Base-by-base conservation (phyloP, 1,140 invertebrate genomes). In the Metopolophium dirhodum region DNA sequence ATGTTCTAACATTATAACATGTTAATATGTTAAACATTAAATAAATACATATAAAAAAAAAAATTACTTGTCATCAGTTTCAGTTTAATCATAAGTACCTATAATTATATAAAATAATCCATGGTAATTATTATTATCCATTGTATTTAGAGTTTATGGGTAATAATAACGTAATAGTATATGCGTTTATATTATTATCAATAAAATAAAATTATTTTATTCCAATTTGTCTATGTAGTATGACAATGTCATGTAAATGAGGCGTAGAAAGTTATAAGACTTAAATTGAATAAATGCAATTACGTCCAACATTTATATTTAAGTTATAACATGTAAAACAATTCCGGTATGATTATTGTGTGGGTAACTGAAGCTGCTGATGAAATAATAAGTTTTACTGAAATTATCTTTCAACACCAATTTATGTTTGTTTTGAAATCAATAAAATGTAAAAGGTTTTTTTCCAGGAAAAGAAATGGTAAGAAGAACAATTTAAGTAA, bases 391-490 rank as follows among this genome's bases (percentile, higher is more conserved):
- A n/a, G 30, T 77, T 77, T n/a, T 77, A n/a, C 61, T 11, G 0
- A 77, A n/a, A 77, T 77, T 77, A 77, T 77, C 30, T 77, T 77
- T 77, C n/a, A 77, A 77, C 30, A 77, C 30, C n/a, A 77, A 77
- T 77, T 77, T n/a, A 77, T 77, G n/a, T 77, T n/a, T 77, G n/a
- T 77, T 77, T 77, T 77, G n/a, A 77, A 77, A 77, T 77, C 61
- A n/a, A 77, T 77, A 77, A 18, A 77, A 77, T 77, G 30, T 77
- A 35, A 77, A 77, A 77, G 61, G n/a, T 77, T n/a, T 77, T 68
- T 77, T 77, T 18, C 30, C 57, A 26, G 61, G 6, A 77, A 77
- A 77, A 18, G 30, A 77, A 77, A 77, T 77, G 30, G 51, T 23
- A 54, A 18, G 30, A 77, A 68, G 30, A 77, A 77, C n/a, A 77